Evolutionary conservation across 2,113 vertebrate species (phyloP), one percentile per base, ranked within the genome.

Genomic region (Mesitornis unicolor): DNA sequence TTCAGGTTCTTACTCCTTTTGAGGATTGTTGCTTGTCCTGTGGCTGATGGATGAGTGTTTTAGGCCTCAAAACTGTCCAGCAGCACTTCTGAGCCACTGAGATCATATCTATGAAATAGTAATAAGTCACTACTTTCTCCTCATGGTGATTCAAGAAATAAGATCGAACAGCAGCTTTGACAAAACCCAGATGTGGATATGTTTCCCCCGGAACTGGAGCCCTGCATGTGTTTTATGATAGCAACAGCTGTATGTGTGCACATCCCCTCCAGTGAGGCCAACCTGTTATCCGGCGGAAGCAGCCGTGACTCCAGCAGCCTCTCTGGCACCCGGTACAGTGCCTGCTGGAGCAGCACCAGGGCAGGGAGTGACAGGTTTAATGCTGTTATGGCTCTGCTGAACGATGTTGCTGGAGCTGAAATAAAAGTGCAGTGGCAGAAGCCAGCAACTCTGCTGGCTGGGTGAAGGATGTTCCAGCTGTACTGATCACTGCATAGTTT

Each of bases 261-360:
- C 0, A 0, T 70, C 33, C 53, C 31, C 26, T 89, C 29, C 0
- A 3, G 21, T 1, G 1, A 2, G 2, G 20, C 9, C 31, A 69
- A 20, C 31, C 45, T 36, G 61, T 16, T 53, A 9, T 6, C 53
- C 67, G 35, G 36, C 3, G 4, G 73, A 25, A 75, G 60, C 42
- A 47, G 45, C n/a, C 12, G 1, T 0, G 19, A 3, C 65, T 31
- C 3, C 2, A 50, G 74, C 54, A 53, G 67, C 54, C 76, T 8
- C 12, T 15, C 71, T 73, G 69, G 42, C 47, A 36, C 57, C 42
- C 3, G 0, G 3, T n/a, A 43, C 42, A 6, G 2, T 1, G 50
- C 76, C 57, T 57, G 87, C 61, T 31, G 73, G 29, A 50, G 88
- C 56, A 43, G 54, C 54, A 31, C 64, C 57, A 2, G 38, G 36